Conservation (phyloP, 1,140 invertebrate genomes). For the Nixonia krombeini region DNA sequence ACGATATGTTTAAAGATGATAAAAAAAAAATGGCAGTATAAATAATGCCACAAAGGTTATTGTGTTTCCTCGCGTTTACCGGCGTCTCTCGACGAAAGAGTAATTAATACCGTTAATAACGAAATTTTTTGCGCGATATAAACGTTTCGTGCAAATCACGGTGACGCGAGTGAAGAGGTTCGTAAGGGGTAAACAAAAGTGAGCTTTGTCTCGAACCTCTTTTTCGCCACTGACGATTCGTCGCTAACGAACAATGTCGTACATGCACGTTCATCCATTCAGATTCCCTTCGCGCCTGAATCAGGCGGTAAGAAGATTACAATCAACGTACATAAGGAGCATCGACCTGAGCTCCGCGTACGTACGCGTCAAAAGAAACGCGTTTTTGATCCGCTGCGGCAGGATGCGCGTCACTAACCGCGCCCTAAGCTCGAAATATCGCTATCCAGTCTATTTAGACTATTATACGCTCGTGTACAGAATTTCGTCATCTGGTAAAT, state of each 20-base stretch:
- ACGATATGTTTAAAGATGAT: too few species aligned
- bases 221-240: constrained; percentile 5
- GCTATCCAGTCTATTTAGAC: too few species aligned
- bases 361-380: constrained; percentile 28
- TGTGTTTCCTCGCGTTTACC: too few species aligned
- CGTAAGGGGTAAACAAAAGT: not conserved
- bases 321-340: constrained; percentile 45
- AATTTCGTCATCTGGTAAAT: too few species aligned
- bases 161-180: too few species aligned
- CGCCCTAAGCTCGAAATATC: constrained; percentile 30
- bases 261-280: constrained; percentile 3
- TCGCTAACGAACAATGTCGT: constrained; percentile 36
- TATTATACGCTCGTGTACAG: too few species aligned
- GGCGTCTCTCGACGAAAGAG: too few species aligned
- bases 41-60: too few species aligned
- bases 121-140: too few species aligned
- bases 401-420: constrained; percentile 21
- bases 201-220: not conserved
- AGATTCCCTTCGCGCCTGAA: constrained; percentile 27
- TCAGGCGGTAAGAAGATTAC: constrained; percentile 52
- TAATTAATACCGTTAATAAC: too few species aligned
- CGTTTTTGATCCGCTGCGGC: constrained; percentile 30
- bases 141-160: too few species aligned
- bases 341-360: constrained; percentile 23
- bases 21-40: too few species aligned